Evolutionary conservation across 1,140 invertebrate species (phyloP).

Genomic region (Hycleus cichorii): DNA sequence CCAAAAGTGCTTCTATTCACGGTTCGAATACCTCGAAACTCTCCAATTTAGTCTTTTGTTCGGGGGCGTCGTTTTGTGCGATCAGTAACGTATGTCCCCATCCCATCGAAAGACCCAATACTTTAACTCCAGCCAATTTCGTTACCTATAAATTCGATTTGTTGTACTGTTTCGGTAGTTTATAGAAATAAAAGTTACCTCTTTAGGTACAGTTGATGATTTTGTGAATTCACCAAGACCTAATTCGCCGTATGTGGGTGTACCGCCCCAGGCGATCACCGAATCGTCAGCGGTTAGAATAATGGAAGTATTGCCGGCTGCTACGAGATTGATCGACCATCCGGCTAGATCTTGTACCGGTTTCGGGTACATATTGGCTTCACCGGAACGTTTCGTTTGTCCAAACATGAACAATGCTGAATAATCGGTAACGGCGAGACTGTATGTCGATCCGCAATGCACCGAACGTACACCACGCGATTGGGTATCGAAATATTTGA

Average conservation of each 20-base stretch:
- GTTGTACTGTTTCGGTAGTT: not conserved
- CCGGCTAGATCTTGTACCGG: slow-evolving; percentile 85
- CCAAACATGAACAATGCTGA: slow-evolving; percentile 78
- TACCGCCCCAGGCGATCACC: slow-evolving; percentile 84
- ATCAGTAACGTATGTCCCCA: slow-evolving; percentile 75
- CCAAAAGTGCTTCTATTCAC: not conserved
- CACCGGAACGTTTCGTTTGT: slow-evolving; percentile 83
- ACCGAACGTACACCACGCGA: slow-evolving; percentile 72
- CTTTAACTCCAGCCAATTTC: slow-evolving; percentile 70
- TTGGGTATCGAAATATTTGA: slow-evolving; percentile 82
- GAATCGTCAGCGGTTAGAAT: slow-evolving; percentile 84
- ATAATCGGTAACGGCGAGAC: slow-evolving; percentile 72
- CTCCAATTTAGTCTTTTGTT: slow-evolving; percentile 55
- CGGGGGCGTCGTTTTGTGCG: slow-evolving; percentile 56
- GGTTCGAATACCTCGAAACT: slow-evolving; percentile 45
- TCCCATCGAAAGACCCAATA: slow-evolving; percentile 75
- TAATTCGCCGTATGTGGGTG: slow-evolving; percentile 87
- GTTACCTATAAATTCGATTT: slow-evolving; percentile 47
- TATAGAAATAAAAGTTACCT: slow-evolving; percentile 44
- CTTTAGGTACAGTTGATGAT: slow-evolving; percentile 80
- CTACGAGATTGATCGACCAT: slow-evolving; percentile 81
- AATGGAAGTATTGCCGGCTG: slow-evolving; percentile 71
- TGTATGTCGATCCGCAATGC: slow-evolving; percentile 79
- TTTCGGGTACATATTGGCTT: slow-evolving; percentile 95
- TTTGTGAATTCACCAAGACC: slow-evolving; percentile 84